phyloP scores from a whole-genome alignment of 2,888 invertebrate species.

The Tuberolachnus salignus region DNA sequence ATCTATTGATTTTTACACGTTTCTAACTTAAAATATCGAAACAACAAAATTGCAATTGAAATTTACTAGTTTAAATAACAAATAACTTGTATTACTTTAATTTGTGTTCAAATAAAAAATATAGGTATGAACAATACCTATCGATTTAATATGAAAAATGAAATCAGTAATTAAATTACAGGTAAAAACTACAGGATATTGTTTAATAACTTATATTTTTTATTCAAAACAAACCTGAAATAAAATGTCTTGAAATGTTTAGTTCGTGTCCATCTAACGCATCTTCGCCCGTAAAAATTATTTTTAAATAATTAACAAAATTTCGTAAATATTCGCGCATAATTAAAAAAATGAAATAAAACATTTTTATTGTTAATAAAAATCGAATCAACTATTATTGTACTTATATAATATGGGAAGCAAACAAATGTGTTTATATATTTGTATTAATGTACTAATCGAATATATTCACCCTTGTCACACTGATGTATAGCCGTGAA shows the following conservation, averaged over 20 bases:
- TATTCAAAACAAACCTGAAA: constrained; percentile 33
- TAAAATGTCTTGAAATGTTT: constrained; percentile 9
- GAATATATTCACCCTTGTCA: constrained; percentile 47
- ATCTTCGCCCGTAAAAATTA: constrained; percentile 21
- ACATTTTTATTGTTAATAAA: constrained; percentile 33
- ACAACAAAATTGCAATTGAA: too few relatives aligned
- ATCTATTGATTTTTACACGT: too few relatives aligned
- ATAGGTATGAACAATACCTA: neutral
- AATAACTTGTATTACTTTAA: neutral
- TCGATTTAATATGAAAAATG: neutral
- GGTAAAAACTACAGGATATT: neutral
- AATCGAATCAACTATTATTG: constrained; percentile 5
- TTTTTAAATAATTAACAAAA: constrained; percentile 31
- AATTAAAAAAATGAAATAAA: constrained; percentile 22
- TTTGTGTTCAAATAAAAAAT: neutral
- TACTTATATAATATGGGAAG: neutral
- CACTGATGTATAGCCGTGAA: constrained; percentile 27
- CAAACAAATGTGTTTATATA: too few relatives aligned
- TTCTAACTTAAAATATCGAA: too few relatives aligned
- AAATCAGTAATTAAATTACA: neutral
- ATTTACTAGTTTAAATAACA: too few relatives aligned
- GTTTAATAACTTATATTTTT: neutral
- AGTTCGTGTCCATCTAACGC: constrained; percentile 26
- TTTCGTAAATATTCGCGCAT: constrained; percentile 19
- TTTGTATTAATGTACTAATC: constrained; percentile 9